Evolutionary conservation across 2,113 vertebrate genomes (phyloP), one percentile per base, ranked within the genome.

Genomic region (Haemorhous mexicanus): DNA sequence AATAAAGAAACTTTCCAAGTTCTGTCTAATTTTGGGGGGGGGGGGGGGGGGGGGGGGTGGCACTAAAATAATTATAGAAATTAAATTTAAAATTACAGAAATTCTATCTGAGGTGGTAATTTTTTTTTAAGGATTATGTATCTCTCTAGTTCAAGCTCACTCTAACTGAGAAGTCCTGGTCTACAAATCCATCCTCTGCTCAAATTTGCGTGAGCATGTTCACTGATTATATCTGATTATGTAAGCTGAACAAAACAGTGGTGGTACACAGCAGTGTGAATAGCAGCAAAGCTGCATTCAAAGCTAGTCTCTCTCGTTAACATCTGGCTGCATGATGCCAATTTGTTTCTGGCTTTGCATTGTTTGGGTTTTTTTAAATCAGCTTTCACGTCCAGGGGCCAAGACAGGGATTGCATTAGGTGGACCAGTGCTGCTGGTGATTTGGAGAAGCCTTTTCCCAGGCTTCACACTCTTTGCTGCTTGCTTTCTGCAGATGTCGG

Each of bases 231-330:
- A 74, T 50, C 59, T 85, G 84, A 73, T 47, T 50, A 46, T 83
- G 50, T 67, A 86, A 84, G 35, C 11, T 46, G 66, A 81, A 72
- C 49, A 19, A 75, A 75, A 49, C 62, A 52, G 15, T 16, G n/a
- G 41, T 62, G 70, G 26, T 49, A 20, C 47, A 77, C 39, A 80
- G 72, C 47, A 77, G 59, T 61, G 50, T 75, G 50, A 81, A 63
- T 30, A 86, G n/a, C 21, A 93, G 77, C 68, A 96, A 95, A 95
- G 49, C 46, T 37, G 69, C 73, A 32, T 66, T 52, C 56, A 84
- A 84, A 72, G 39, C 44, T 44, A 46, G 18, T 46, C 16, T 80
- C 75, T 80, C 75, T 32, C 44, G 18, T 35, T 46, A 88, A 67
- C 64, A 87, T 11, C 75, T 84, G 61, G 49, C 78, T 90, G 74